These are phyloP conservation scores for Oreochromis spilurus DNA, from an alignment of 2,113 vertebrate genomes.

Conservation along the genomic window DNA sequence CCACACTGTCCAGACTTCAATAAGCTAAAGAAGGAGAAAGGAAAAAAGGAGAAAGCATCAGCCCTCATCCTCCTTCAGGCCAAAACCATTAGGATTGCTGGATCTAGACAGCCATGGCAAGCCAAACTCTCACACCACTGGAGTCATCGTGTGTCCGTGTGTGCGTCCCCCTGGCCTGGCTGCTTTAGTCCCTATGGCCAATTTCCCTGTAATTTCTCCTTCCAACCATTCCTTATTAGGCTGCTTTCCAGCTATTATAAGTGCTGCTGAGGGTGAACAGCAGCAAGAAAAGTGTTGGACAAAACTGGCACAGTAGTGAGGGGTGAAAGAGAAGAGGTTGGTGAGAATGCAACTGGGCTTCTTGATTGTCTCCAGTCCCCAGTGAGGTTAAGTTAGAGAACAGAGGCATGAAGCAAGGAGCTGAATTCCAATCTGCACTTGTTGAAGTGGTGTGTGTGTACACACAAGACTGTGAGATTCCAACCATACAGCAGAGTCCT, in stretches of 20 bases:
- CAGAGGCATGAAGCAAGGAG: not conserved
- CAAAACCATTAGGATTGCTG: constrained; percentile 8
- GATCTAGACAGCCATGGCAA: constrained; percentile 3
- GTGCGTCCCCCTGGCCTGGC: not conserved
- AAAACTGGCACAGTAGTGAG: not conserved
- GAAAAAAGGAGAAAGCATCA: not conserved
- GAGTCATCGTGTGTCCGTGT: not conserved
- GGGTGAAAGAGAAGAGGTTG: not conserved
- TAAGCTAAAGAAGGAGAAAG: not conserved
- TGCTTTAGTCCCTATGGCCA: not conserved
- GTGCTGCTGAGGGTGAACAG: not conserved
- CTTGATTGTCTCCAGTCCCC: not conserved
- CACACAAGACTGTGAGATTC: not conserved
- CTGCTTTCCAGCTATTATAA: not conserved
- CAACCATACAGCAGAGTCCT: not conserved
- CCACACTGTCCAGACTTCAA: not conserved
- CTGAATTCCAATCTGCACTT: not conserved
- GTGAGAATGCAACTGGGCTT: not conserved
- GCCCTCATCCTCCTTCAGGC: not conserved
- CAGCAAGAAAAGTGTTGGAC: not conserved
- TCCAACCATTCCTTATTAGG: not conserved
- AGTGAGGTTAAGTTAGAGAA: not conserved
- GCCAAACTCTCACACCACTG: not conserved
- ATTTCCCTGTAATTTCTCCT: constrained; percentile 6
- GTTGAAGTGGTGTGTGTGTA: not conserved